Evolutionary conservation across 2,113 vertebrate genomes (phyloP), one percentile per base, ranked within the genome.

Genomic region (Zapus hudsonius): DNA sequence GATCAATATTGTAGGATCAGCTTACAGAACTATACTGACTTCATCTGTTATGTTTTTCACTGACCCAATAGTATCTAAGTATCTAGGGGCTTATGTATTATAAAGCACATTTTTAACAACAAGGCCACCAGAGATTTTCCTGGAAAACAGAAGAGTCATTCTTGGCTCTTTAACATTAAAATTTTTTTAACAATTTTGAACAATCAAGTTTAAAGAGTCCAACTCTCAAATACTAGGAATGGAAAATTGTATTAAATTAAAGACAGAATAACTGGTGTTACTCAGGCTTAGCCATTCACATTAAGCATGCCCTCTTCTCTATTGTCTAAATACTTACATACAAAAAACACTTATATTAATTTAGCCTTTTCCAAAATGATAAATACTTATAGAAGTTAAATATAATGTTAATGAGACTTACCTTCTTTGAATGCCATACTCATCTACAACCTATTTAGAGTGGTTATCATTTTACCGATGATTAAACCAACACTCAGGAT

Each of bases 171-270:
- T 92, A 93, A 81, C 44, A 67, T 67, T 47, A 91, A 57, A 55
- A 87, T 72, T 88, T 90, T 27, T 93, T 67, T 47, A 91, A 57
- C 55, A 87, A 76, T 88, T 90, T 27, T 93, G 74, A 94, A 69
- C n/a, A 91, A 86, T 63, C 31, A 59, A 79, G 15, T 70, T 85
- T 75, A 42, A 90, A 76, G 38, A 94, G 25, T 13, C 12, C 20
- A 20, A 93, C 23, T 82, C 25, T 87, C 27, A 44, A 80, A 69
- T 9, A 89, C 70, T 31, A 89, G 29, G 38, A 82, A 80, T 38
- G 4, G 44, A 83, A 92, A 87, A 91, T 82, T 66, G 33, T 40
- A 40, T 84, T 66, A 22, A 86, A 52, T 8, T 84, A 93, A 83
- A 63, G 57, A 73, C 31, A 85, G 44, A 27, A 85, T 67, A 19